Conservation (phyloP, 2,888 invertebrate species). For the Chorisops tibialis region DNA sequence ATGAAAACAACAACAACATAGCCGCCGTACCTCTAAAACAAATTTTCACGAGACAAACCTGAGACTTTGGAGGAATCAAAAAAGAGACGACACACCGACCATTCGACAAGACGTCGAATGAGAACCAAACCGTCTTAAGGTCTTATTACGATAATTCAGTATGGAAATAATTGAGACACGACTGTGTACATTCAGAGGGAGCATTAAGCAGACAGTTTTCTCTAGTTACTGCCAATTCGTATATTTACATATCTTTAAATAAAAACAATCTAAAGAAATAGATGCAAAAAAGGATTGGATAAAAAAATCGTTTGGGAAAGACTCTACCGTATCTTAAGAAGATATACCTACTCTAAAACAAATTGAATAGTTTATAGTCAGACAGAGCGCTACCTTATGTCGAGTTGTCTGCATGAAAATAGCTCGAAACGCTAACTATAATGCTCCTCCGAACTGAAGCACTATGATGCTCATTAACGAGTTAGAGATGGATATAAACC, state of each 20-base stretch:
- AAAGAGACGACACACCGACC: no score
- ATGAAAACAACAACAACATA: no score
- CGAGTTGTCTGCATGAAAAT: not conserved
- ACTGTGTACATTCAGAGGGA: conserved; percentile 26
- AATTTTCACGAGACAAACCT: no score
- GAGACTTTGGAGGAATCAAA: no score
- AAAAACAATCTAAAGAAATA: conserved; percentile 8
- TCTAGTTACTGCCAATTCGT: conserved; percentile 19
- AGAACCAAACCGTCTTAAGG: conserved; percentile 14
- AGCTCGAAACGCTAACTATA: not conserved
- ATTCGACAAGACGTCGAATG: not conserved
- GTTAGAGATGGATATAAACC: not conserved
- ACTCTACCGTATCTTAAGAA: no score
- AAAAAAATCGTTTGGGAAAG: no score
- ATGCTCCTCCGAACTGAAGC: conserved; percentile 1
- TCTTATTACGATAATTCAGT: conserved; percentile 32
- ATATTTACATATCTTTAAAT: conserved; percentile 22
- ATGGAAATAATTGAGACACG: conserved; percentile 34
- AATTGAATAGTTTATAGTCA: conserved; percentile 3
- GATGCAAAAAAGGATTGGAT: no score
- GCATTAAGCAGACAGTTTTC: conserved; percentile 19
- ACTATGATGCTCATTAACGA: conserved; percentile 7
- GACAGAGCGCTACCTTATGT: not conserved
- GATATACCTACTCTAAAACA: not conserved
- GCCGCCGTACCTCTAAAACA: no score